Base-by-base conservation (phyloP, 1,140 invertebrate genomes). In the Goniozus legneri region DNA sequence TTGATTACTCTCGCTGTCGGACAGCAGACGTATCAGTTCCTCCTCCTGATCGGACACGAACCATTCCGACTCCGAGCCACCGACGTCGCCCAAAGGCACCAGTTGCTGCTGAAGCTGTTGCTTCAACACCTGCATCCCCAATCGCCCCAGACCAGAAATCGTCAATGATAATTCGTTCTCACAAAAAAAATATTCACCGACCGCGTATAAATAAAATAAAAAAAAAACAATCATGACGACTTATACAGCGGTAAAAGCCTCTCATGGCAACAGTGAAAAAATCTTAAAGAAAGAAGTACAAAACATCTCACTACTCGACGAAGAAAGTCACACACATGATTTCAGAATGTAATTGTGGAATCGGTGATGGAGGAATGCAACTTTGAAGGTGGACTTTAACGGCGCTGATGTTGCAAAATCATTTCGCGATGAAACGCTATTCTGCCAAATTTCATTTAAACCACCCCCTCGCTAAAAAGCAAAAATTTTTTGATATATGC, bases 1-100 rank as follows among this genome's bases (percentile, higher is more conserved):
- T 47, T 72, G 70, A 62, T 64, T 70, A 64, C 58, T 73, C 56
- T 74, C 69, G 54, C 50, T 64, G 58, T 50, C 58, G 50, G 69
- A 71, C 58, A 84, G 79, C 56, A 85, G 77, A 60, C 84, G 84
- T 60, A 89, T 80, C 40, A 91, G 77, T 73, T 89, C 87, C 55
- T 89, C 88, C 70, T 91, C 88, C 75, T 88, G 85, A 71, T 89
- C 86, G 22, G 87, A 89, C 56, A 85, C 81, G 71, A 85, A 83
- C 80, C 87, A 84, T 67, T 89, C 85, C 16, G 82, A 84, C 67
- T 87, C 84, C 20, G 84, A 86, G 64, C 83, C 84, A 50, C 69
- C 67, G 44, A 75, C 66, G 68, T 73, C 66, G 45, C 61, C 65
- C 59, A 65, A 44, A 47, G 66, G 56, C 44, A 69, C 54, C 47